Evolutionary conservation across 2,888 invertebrate genomes (phyloP), one percentile per base, ranked within the genome.

Genomic region (Drosophila merina): DNA sequence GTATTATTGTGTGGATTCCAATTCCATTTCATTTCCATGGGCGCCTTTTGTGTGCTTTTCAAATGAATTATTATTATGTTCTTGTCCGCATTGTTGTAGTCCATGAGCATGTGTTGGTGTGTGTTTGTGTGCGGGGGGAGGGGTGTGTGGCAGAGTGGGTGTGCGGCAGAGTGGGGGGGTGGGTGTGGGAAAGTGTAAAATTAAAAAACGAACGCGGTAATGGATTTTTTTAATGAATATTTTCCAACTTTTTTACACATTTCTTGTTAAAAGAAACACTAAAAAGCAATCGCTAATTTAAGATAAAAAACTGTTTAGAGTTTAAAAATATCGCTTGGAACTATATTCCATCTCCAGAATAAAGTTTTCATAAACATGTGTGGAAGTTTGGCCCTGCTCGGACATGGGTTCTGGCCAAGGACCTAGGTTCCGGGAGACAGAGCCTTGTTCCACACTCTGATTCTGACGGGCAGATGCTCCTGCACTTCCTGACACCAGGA

Each of bases 1-100:
- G 66, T 79, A 84, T 81, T 84, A 75, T 84, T 84, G 57, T 71
- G 42, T 52, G 47, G 60, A 77, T 82, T 76, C 77, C 79, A 75
- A 79, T 70, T 60, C 74, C 83, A 79, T 79, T 82, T 66, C 72
- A 77, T 74, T 67, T 68, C 77, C 77, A 79, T 75, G 85, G 66
- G 63, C 77, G 72, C 75, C 86, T 82, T 82, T 85, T 82, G 83
- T 82, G 79, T 70, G 79, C 83, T 76, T 82, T 74, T 71, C 77
- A 82, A 83, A 86, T 86, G 86, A 86, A 83, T 62, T 62, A 58
- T 62, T 59, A 62, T 86, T 86, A 83, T 86, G 81, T 86, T 72
- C 56, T 56, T 58, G 12, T 30, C 69, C 50, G 70, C 69, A 81
- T 83, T 80, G 83, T 83, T 79, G 79, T 71, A 67, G 54, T 50